These are phyloP conservation scores for Chamaetylas fuelleborni DNA, from an alignment of 2,113 vertebrate species.

Conservation along the genomic window DNA sequence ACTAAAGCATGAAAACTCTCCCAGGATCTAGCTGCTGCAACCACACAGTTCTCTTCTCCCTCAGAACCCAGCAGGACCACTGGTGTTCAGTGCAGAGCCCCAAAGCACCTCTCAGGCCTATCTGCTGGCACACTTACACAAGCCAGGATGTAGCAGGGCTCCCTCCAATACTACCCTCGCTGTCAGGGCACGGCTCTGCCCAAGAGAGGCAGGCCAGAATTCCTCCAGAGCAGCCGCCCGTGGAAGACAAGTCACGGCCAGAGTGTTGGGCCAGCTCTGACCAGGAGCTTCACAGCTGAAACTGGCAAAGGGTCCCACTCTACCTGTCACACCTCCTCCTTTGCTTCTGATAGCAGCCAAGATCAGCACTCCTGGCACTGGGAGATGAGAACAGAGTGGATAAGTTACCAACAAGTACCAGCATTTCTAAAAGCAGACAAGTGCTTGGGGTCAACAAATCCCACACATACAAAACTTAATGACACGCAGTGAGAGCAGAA, in stretches of 20 bases:
- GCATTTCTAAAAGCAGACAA: background rate
- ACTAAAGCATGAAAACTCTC: background rate
- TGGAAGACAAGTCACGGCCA: background rate
- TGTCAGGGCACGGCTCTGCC: background rate
- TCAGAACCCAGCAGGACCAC: background rate
- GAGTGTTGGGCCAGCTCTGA: background rate
- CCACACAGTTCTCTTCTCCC: fast-evolving
- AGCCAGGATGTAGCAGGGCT: fast-evolving
- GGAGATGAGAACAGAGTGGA: background rate
- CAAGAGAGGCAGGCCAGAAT: background rate
- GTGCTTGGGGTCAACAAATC: background rate
- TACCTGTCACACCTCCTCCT: background rate
- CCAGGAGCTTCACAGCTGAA: fast-evolving
- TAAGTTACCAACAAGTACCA: background rate
- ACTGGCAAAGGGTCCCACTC: background rate
- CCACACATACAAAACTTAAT: background rate
- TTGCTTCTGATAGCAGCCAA: fast-evolving
- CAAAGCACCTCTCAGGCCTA: background rate
- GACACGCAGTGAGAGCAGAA: background rate
- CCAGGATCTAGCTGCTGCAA: fast-evolving
- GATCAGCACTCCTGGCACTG: background rate
- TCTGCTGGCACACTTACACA: fast-evolving
- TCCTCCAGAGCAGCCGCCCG: background rate
- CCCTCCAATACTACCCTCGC: fast-evolving
- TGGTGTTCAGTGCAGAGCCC: background rate